Percentiles rank a stretch among this genome's conserved stretches.
These are phyloP conservation scores for Liparis tanakae DNA, from an alignment of 2,797 vertebrate genomes.

Conservation along the genomic window DNA sequence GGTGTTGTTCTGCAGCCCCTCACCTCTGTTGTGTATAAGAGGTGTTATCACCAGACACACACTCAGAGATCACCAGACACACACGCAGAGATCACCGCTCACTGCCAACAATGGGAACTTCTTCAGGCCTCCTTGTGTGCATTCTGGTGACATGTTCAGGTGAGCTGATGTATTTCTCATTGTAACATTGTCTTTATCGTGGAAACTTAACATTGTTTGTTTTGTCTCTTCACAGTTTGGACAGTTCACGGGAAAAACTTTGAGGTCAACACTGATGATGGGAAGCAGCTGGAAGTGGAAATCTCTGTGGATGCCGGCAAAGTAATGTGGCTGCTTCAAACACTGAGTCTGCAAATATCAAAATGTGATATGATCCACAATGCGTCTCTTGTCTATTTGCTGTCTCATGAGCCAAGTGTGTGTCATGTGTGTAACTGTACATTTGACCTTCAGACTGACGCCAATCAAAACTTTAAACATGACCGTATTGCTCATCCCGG, in stretches of 20 bases:
- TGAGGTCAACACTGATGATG: constrained; percentile 31
- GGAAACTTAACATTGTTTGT: neutral
- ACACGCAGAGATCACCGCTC: neutral
- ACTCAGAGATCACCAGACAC: neutral
- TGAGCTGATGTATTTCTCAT: neutral
- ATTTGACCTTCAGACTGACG: neutral
- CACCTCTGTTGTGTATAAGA: constrained; percentile 32
- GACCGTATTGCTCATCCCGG: neutral
- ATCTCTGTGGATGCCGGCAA: neutral
- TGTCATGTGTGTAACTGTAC: neutral
- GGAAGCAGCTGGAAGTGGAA: constrained; percentile 36
- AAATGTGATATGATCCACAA: neutral
- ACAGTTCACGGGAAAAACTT: constrained; percentile 41
- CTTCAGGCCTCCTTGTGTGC: constrained; percentile 53
- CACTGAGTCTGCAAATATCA: neutral
- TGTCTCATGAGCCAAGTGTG: neutral
- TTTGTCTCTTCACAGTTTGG: constrained; percentile 46
- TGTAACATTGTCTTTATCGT: neutral
- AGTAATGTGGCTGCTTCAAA: constrained; percentile 30
- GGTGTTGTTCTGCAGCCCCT: neutral
- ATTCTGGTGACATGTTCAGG: constrained; percentile 59
- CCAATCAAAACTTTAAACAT: neutral
- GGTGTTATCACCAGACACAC: neutral
- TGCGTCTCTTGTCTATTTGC: neutral
- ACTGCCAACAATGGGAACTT: constrained; percentile 39